Base-by-base conservation (phyloP, 2,888 invertebrate genomes). In the Drosophila multiciliata region DNA sequence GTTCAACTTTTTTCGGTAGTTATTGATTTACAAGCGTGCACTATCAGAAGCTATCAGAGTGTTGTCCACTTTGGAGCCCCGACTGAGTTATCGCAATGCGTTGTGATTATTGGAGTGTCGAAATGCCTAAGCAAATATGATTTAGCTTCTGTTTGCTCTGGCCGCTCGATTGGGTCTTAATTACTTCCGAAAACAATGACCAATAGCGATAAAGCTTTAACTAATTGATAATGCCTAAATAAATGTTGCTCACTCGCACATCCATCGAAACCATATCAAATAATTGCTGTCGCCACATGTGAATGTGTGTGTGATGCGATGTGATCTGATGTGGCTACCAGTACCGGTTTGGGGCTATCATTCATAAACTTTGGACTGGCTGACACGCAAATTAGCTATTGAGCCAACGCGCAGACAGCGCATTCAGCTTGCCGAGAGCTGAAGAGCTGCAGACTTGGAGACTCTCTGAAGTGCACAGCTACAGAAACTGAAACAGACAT, bases 151-250 rank as follows among this genome's bases (percentile, higher is more conserved):
- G 71, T 86, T 86, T 89, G 75, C 88, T 63, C 68, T 75, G 73
- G 53, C 59, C 84, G 68, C 60, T 60, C 85, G 90, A 88, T 88
- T 89, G 88, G 78, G 81, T 83, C 86, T 89, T 90, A 88, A 88
- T 88, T 88, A 85, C 88, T 89, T 88, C 90, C 88, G 90, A 88
- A 86, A 86, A 87, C 90, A 87, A 88, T 83, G 87, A 80, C 75
- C 79, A 77, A 87, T 67, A 57, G 71, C 70, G 78, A 72, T 83
- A 72, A 66, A 72, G 72, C 71, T 64, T 62, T 82, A 78, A 86
- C 90, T 86, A 81, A 86, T 88, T 87, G 86, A 90, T 83, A 78
- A 78, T 69, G 75, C 55, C 17, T 23, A 52, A 53, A 42, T 32
- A 65, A 63, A 53, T 67, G 73, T 3, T 55, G 35, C 49, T 57